phyloP scores from a whole-genome alignment of 2,797 vertebrate species.

The Poecilia velifera region DNA sequence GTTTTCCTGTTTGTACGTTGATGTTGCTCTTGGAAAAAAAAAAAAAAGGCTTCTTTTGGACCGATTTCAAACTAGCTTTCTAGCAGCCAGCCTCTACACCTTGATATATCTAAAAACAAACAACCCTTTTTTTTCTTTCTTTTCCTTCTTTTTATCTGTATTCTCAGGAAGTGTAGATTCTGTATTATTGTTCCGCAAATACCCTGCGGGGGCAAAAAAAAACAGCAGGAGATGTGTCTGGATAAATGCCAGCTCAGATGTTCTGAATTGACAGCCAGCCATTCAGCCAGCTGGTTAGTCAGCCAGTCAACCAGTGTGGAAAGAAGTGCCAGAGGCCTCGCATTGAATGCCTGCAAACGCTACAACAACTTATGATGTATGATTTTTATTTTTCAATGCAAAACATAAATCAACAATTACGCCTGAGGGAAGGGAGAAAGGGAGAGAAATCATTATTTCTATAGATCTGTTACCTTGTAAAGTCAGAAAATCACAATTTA shows the following conservation, averaged over 20 bases:
- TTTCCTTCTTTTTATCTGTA: conserved; percentile 25
- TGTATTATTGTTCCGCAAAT: conserved; percentile 57
- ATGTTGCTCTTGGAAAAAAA: conserved; percentile 41
- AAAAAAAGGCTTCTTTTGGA: conserved; percentile 33
- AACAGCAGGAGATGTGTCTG: conserved; percentile 51
- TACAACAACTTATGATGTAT: conserved; percentile 54
- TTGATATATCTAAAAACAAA: conserved; percentile 61
- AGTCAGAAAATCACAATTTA: conserved; percentile 30
- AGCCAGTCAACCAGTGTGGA: conserved; percentile 51
- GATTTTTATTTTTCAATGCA: conserved; percentile 65
- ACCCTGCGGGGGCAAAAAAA: conserved; percentile 43
- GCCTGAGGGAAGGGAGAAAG: conserved; percentile 42
- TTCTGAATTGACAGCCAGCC: conserved; percentile 63
- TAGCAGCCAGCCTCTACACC: conserved; percentile 50
- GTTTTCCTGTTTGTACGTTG: conserved; percentile 49
- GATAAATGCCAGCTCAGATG: conserved; percentile 62
- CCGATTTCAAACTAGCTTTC: conserved; percentile 60
- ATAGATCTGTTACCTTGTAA: conserved; percentile 47
- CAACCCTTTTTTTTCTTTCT: neutral
- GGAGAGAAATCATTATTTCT: conserved; percentile 39
- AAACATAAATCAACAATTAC: conserved; percentile 59
- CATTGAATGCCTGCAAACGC: conserved; percentile 52
- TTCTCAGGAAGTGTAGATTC: conserved; percentile 64
- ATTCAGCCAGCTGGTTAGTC: conserved; percentile 53
- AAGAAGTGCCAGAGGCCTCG: conserved; percentile 46